phyloP scores from a whole-genome alignment of 2,888 invertebrate genomes.

The Spodoptera exigua region DNA sequence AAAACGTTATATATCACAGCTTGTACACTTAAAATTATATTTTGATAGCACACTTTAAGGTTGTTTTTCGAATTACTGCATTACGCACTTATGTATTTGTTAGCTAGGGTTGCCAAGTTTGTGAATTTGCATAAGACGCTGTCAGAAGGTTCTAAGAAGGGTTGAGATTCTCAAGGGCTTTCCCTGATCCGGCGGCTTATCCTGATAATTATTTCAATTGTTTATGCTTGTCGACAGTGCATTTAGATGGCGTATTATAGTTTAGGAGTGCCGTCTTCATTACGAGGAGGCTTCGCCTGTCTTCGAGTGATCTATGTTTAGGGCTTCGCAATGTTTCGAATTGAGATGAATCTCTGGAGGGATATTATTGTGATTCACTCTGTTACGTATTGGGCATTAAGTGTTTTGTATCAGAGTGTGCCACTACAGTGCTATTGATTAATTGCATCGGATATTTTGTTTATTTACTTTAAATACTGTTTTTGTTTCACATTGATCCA shows the following conservation, averaged over 20 bases:
- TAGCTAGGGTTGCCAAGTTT: conserved; percentile 71
- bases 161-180: conserved; percentile 87
- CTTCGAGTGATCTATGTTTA: conserved; percentile 79
- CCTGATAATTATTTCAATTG: conserved; percentile 90
- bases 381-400: conserved; percentile 37
- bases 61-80: conserved; percentile 27
- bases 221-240: conserved; percentile 88
- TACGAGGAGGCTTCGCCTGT: conserved; percentile 74
- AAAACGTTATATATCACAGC: conserved; percentile 55
- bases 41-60: conserved; percentile 11
- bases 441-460: neutral
- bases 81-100: conserved; percentile 48
- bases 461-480: too few species aligned
- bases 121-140: conserved; percentile 88
- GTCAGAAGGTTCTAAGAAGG: conserved; percentile 84
- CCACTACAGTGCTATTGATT: neutral
- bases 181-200: conserved; percentile 85
- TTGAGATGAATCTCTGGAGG: conserved; percentile 75
- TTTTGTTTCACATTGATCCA: too few species aligned
- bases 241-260: conserved; percentile 89
- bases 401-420: conserved; percentile 16
- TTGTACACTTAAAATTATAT: conserved; percentile 41
- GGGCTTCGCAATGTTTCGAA: conserved; percentile 66
- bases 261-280: conserved; percentile 85
- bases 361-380: conserved; percentile 65